Percentiles rank a stretch among this genome's conserved stretches.
phyloP scores from a whole-genome alignment of 2,797 vertebrate genomes.

The Peromyscus attwateri region DNA sequence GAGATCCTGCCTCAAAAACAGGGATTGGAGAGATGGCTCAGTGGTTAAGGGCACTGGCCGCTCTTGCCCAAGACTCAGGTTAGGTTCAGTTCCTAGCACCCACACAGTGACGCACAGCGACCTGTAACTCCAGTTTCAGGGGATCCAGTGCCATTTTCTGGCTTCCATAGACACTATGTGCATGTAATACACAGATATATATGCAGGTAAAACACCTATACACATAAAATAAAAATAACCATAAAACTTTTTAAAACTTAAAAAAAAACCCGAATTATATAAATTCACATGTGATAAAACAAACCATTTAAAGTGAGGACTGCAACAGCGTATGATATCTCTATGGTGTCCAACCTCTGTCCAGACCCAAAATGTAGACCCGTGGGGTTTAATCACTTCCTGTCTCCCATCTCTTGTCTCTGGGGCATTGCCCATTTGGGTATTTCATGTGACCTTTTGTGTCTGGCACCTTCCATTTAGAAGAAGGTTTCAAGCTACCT shows the following conservation, averaged over 20 bases:
- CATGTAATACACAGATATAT: no score
- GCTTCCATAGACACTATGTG: background rate
- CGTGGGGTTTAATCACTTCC: rapidly evolving
- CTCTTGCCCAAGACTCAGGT: background rate
- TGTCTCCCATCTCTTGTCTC: no score
- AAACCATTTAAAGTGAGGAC: rapidly evolving
- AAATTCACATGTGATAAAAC: background rate
- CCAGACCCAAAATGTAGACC: background rate
- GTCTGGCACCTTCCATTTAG: background rate
- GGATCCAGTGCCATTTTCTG: background rate
- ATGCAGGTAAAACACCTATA: background rate
- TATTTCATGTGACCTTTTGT: background rate
- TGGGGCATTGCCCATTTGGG: rapidly evolving
- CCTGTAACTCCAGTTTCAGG: background rate
- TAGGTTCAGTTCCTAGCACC: background rate
- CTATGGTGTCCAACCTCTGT: rapidly evolving
- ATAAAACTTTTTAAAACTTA: background rate
- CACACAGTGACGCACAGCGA: background rate
- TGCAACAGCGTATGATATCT: rapidly evolving
- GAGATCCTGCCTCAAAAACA: background rate
- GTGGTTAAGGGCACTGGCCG: background rate
- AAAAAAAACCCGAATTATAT: background rate
- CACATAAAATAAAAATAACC: slow-evolving; percentile 2
- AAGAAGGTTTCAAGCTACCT: background rate
- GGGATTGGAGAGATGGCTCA: background rate